Evolutionary conservation across 2,113 vertebrate genomes (phyloP).

Genomic region (Thamnophis sirtalis): DNA sequence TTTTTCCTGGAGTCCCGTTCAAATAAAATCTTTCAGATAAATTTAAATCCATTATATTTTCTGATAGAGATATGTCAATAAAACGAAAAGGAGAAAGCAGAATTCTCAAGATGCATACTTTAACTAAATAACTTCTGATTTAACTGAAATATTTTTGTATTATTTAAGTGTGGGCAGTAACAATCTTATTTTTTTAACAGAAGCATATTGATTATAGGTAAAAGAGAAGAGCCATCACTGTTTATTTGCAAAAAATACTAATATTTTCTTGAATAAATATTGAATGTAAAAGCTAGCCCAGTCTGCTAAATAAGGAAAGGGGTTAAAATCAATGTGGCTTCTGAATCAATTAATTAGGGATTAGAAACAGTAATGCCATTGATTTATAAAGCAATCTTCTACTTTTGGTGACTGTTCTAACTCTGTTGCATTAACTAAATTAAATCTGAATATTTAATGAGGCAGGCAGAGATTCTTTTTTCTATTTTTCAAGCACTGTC

Average conservation of each 20-base stretch:
- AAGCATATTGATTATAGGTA: slow-evolving; percentile 33
- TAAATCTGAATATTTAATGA: not conserved
- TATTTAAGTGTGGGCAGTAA: not conserved
- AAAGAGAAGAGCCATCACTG: not conserved
- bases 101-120: slow-evolving; percentile 28
- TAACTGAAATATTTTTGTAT: slow-evolving; percentile 17
- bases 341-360: not conserved
- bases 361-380: not conserved
- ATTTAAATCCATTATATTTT: slow-evolving; percentile 65
- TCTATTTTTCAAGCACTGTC: not conserved
- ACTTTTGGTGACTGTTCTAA: not conserved
- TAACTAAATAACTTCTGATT: not conserved
- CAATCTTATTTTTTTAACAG: not conserved
- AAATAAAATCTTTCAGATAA: slow-evolving; percentile 70
- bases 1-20: slow-evolving; percentile 65
- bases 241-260: not conserved
- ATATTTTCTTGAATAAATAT: not conserved
- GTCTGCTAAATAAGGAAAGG: slow-evolving; percentile 1
- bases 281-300: not conserved
- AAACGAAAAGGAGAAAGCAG: slow-evolving; percentile 27
- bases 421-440: not conserved
- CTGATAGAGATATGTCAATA: slow-evolving; percentile 61
- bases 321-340: not conserved
- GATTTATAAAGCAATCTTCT: not conserved
- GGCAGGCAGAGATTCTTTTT: not conserved